Evolutionary conservation across 2,113 vertebrate species (phyloP).

Genomic region (Hystrix cristata): DNA sequence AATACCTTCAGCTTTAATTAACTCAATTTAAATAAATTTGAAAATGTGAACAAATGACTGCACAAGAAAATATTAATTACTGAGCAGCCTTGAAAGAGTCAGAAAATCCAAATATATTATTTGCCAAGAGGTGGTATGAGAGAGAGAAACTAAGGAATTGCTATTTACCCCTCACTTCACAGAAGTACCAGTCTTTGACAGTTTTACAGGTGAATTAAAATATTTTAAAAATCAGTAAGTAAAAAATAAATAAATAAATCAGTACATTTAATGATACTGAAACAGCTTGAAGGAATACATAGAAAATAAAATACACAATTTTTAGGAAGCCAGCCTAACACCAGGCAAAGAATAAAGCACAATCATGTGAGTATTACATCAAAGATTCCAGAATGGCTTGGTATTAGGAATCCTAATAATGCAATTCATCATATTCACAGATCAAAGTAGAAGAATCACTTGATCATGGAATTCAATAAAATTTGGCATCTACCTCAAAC

Average conservation of each 20-base stretch:
- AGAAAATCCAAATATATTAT: conserved; percentile 47
- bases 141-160: neutral
- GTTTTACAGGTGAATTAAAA: neutral
- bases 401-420: neutral
- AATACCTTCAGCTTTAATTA: conserved; percentile 14
- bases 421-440: neutral
- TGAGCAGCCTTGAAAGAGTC: neutral
- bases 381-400: neutral
- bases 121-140: neutral
- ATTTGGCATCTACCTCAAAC: neutral
- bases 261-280: neutral
- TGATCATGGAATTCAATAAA: neutral
- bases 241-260: neutral
- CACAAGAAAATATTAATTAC: conserved; percentile 27
- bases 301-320: neutral
- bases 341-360: neutral
- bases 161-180: neutral
- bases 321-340: neutral
- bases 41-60: conserved; percentile 20
- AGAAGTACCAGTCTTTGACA: neutral
- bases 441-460: conserved; percentile 3
- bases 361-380: neutral
- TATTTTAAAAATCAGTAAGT: neutral
- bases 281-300: neutral
- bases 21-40: conserved; percentile 37